Base-by-base conservation (phyloP, 2,888 invertebrate species). In the Drosophila quinaria region DNA sequence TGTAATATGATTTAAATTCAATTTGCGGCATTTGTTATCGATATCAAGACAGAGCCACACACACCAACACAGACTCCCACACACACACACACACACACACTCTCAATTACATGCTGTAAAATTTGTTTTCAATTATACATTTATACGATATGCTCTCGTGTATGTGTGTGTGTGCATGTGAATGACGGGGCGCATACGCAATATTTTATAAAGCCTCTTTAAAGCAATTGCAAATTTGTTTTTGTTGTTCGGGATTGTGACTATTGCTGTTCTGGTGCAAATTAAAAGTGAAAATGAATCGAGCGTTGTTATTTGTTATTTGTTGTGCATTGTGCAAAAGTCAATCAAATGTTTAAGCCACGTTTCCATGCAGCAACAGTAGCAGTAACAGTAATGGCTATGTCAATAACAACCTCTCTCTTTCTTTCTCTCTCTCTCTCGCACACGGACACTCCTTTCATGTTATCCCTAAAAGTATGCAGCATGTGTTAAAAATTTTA, bases 81-180 rank as follows among this genome's bases (percentile, higher is more conserved):
- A 59, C 42, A 33, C 56, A 55, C 37, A 29, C 31, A 17, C 54
- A 37, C 49, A 65, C 51, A 69, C 60, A 82, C 73, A 71, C 61
- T 62, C 78, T 67, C 74, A 79, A 87, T 79, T 85, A 87, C 84
- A 87, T 74, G 84, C 86, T 72, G 86, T 81, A 68, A 85, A 85
- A 85, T 85, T 89, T 85, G 89, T 89, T 85, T 89, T 85, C 88
- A 85, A 85, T 89, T 85, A 85, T 81, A 84, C 82, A 81, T 73
- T 68, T 78, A 66, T 85, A 67, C 87, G 74, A 73, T 80, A 66
- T 58, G 35, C 54, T 47, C 39, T 55, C 61, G 51, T 60, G 54
- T 62, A 49, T 55, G 37, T 42, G 35, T 59, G 47, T 59, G 41
- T 51, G 37, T 22, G 33, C 35, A 19, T 37, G 35, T 15, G 58